Evolutionary conservation across 2,888 invertebrate genomes (phyloP), one percentile per base, ranked within the genome.

Genomic region (Encarsia formosa): DNA sequence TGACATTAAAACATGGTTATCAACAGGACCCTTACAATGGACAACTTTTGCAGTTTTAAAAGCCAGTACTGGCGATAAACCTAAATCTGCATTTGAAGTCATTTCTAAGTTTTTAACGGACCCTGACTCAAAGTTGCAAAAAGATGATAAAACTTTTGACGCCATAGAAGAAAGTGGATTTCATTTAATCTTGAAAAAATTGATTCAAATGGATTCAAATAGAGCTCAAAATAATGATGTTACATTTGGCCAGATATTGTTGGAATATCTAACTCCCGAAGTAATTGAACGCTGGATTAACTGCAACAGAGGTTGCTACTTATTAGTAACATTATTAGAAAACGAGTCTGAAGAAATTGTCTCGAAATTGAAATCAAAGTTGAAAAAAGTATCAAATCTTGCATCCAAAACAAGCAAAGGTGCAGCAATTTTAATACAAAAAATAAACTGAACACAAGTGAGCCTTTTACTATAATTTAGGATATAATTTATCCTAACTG

Each of bases 231-330:
- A 73, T 38, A 68, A 73, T 4, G 73, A 75, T 8, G 44, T 46
- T 19, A 65, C 70, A 8, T 81, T 89, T 54, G 84, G 85, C 0
- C 74, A 78, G 53, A 69, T 77, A 11, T 63, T 88, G n/a, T 67
- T 79, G 9, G 67, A 79, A 24, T 68, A 75, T 40, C 66, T 88
- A 39, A 73, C 74, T 13, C 70, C 75, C 31, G 79, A 83, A 44
- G 77, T 79, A 45, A 63, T 87, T 2, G 70, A 79, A 56, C 65
- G 71, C 13, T 90, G 89, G 89, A 69, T 87, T 45, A 72, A 77
- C 39, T 81, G 82, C 35, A 91, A 91, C 65, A 79, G 91, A 59
- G 87, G 86, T 1, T 89, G 88, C 63, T 91, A 88, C 69, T 76
- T 90, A 49, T 71, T 91, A 8, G 72, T 89, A 2, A 78, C 81